Conservation (phyloP, 1,140 invertebrate species). For the Drosophila lacteicornis region DNA sequence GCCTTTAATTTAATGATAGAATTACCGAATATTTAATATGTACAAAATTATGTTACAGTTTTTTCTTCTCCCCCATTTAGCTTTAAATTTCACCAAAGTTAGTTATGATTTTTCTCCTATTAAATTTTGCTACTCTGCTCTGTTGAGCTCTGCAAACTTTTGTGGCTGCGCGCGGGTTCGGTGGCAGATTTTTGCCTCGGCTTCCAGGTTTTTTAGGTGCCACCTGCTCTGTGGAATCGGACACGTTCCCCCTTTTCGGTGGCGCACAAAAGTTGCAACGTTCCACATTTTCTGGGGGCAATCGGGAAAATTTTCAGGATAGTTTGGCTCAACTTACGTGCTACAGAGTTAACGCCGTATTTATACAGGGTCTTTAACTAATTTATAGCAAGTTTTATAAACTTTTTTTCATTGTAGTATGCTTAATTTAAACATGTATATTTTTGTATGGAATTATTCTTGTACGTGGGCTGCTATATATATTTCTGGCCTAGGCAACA, state of each 20-base stretch:
- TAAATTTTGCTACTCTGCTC: constrained; percentile 34
- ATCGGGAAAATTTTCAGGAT: constrained; percentile 15
- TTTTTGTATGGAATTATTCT: constrained; percentile 14
- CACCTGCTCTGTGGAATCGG: constrained; percentile 53
- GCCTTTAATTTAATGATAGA: constrained; percentile 57
- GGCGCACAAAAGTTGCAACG: constrained; percentile 38
- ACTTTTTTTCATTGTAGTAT: constrained; percentile 56
- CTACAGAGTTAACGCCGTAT: constrained; percentile 65
- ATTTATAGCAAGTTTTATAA: constrained; percentile 71
- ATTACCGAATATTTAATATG: constrained; percentile 71
- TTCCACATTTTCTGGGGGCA: constrained; percentile 30
- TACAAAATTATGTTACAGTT: constrained; percentile 82
- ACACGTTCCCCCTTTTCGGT: constrained; percentile 53
- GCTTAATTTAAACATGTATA: constrained; percentile 43
- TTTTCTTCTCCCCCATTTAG: constrained; percentile 35
- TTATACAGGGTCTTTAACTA: constrained; percentile 71
- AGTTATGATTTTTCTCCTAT: constrained; percentile 45
- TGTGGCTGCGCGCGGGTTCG: constrained; percentile 23
- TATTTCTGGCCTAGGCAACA: too few relatives aligned
- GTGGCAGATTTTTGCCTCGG: constrained; percentile 11
- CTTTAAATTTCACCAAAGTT: constrained; percentile 75
- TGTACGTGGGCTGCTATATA: too few relatives aligned
- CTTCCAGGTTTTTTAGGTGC: constrained; percentile 41
- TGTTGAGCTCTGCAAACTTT: constrained; percentile 37
- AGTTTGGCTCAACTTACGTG: constrained; percentile 61